Percentiles rank a stretch among this genome's conserved stretches.
Evolutionary conservation across 30 jellyfish, hydroid and myxozoan genomes (phyloP).

Genomic region (Thelohanellus kitauei): DNA sequence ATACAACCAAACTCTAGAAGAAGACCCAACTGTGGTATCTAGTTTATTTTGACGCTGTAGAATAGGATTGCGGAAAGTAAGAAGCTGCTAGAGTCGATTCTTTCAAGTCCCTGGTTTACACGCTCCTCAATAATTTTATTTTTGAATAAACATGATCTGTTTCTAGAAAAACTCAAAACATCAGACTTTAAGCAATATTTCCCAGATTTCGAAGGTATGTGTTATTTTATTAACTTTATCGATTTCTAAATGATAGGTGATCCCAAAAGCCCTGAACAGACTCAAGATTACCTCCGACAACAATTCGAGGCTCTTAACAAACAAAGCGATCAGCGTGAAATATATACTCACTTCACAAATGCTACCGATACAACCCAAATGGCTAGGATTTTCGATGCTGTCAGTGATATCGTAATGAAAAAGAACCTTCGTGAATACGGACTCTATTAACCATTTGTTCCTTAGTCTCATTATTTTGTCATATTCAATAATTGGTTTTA

Average conservation of each 20-base stretch:
- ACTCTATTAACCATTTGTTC: no score
- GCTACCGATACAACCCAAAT: constrained; percentile 83
- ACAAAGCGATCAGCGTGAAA: no score
- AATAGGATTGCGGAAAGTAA: constrained; percentile 73
- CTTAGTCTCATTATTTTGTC: no score
- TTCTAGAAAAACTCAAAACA: constrained; percentile 44
- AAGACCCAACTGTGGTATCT: constrained; percentile 21
- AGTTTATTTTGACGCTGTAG: constrained; percentile 3
- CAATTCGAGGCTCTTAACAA: no score
- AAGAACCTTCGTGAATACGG: constrained; percentile 19
- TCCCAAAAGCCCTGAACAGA: constrained; percentile 39
- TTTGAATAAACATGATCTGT: constrained; percentile 71
- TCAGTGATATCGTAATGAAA: constrained; percentile 68
- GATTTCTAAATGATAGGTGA: no score
- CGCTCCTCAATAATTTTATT: constrained; percentile 58
- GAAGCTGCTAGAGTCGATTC: constrained; percentile 77
- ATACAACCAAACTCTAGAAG: constrained; percentile 67
- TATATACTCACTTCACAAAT: constrained; percentile 71
- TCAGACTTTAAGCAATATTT: constrained; percentile 42
- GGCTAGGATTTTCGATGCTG: constrained; percentile 82
- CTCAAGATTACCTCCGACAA: constrained; percentile 54
- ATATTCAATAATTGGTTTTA: no score
- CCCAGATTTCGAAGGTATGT: constrained; percentile 29
- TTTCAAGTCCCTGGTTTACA: constrained; percentile 63
- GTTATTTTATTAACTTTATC: no score